A percentile compares a stretch with the other conserved stretches of the same genome.
Evolutionary conservation across 2,797 vertebrate species (phyloP).

Genomic region (Etheostoma nigrum): DNA sequence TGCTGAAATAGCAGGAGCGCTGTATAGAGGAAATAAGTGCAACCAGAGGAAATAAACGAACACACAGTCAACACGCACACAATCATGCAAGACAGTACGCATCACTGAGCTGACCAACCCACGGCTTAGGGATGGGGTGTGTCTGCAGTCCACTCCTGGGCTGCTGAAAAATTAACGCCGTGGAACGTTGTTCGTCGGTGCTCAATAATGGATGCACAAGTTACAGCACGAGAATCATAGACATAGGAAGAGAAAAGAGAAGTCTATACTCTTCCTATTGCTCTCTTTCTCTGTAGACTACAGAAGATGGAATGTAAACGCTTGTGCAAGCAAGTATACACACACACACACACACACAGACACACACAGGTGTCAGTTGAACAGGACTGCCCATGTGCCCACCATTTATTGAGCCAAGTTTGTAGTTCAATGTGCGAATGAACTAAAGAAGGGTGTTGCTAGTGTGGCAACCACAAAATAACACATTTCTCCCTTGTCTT

Average conservation of each 20-base stretch:
- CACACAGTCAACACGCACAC: conserved; percentile 23
- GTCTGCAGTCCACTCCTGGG: conserved; percentile 54
- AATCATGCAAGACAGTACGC: conserved; percentile 15
- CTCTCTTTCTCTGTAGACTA: conserved; percentile 12
- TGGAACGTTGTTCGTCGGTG: conserved; percentile 68
- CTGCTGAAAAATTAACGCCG: conserved; percentile 71
- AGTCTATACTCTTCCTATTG: conserved; percentile 12
- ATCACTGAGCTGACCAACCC: conserved; percentile 44
- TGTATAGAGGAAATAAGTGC: conserved; percentile 8
- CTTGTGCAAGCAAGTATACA: background rate
- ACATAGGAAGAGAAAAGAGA: conserved; percentile 33
- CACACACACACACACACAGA: background rate
- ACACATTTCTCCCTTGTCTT: conserved; percentile 42
- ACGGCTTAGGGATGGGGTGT: conserved; percentile 42
- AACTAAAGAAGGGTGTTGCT: conserved; percentile 33
- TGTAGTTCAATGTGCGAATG: conserved; percentile 26
- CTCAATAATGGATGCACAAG: conserved; percentile 74
- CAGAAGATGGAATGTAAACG: conserved; percentile 6
- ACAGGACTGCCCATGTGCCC: background rate
- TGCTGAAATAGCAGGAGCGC: background rate
- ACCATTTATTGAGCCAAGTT: background rate
- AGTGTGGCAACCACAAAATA: conserved; percentile 31
- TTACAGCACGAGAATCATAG: conserved; percentile 48
- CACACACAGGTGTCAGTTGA: conserved; percentile 4
- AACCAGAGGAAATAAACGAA: conserved; percentile 37